Conservation (phyloP, 2,797 vertebrate genomes). For the Hafferia zeledoni region DNA sequence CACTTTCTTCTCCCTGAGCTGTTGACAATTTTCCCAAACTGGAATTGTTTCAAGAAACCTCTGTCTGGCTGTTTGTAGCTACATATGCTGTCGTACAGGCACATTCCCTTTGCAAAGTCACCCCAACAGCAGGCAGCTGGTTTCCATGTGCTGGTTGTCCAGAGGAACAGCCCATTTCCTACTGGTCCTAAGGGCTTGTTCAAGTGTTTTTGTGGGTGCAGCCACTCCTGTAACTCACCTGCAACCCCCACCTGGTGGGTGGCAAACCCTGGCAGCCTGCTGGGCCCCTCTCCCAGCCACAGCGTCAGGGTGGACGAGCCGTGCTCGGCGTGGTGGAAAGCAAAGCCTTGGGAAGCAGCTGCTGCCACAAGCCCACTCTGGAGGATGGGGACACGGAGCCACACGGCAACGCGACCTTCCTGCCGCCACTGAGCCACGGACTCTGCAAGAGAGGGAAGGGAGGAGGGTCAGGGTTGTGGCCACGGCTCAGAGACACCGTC, state of each 20-base stretch:
- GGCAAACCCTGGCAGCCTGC: conserved; percentile 86
- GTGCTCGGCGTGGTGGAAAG: conserved; percentile 86
- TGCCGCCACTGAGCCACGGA: conserved; percentile 82
- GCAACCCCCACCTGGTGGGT: conserved; percentile 94
- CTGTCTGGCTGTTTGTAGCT: neutral
- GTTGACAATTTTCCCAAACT: neutral
- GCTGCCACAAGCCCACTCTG: conserved; percentile 79
- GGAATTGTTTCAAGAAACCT: neutral
- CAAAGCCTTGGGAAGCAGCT: conserved; percentile 86
- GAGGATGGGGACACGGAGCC: conserved; percentile 88
- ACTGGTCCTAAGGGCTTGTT: neutral
- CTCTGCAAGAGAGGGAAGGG: conserved; percentile 56
- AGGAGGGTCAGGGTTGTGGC: accelerated
- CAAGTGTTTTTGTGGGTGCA: neutral
- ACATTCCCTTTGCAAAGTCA: neutral
- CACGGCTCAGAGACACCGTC: accelerated
- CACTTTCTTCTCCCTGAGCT: neutral
- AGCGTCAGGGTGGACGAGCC: conserved; percentile 81
- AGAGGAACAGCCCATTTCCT: neutral
- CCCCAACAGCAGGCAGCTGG: accelerated
- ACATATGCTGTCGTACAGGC: accelerated
- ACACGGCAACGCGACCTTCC: conserved; percentile 83
- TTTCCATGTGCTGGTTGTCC: accelerated
- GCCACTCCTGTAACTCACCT: conserved; percentile 75
- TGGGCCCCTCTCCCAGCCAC: conserved; percentile 86